Evolutionary conservation across 2,113 vertebrate genomes (phyloP).

Genomic region (Rhynchomys soricoides): DNA sequence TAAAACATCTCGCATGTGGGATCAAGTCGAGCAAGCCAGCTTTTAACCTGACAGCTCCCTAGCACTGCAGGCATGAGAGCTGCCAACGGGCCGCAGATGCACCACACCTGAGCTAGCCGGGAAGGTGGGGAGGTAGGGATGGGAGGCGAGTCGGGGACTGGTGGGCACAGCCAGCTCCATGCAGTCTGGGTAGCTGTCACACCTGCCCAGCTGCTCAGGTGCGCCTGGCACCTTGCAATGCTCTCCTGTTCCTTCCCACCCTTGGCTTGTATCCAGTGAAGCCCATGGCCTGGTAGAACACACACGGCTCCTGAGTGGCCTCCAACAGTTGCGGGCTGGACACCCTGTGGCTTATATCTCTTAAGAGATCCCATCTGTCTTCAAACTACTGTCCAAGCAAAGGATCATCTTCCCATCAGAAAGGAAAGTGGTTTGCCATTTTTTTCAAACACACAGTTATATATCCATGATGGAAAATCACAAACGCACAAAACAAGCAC

Average conservation of each 20-base stretch:
- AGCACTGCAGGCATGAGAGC: background rate
- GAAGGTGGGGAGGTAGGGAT: background rate
- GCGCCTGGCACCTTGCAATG: constrained; percentile 49
- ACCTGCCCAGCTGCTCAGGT: constrained; percentile 70
- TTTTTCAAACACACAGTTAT: background rate
- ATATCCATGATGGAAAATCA: background rate
- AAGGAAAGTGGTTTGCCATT: background rate
- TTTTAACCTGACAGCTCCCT: constrained; percentile 77
- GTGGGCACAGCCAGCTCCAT: constrained; percentile 53
- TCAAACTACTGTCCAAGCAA: background rate
- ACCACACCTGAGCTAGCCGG: constrained; percentile 70
- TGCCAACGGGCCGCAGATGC: constrained; percentile 61
- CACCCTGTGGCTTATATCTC: background rate
- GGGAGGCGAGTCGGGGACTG: constrained; percentile 9
- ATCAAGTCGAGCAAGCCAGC: constrained; percentile 78
- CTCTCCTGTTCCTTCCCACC: background rate
- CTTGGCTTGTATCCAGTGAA: constrained; percentile 47
- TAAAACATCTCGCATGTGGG: constrained; percentile 77
- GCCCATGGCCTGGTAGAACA: background rate
- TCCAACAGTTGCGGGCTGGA: background rate
- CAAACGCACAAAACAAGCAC: background rate
- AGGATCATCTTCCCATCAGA: background rate
- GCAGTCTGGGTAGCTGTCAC: constrained; percentile 57
- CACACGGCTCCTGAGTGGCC: background rate
- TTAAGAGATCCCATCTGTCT: background rate